Evolutionary conservation across 2,113 vertebrate genomes (phyloP).

Genomic region (Naja naja): DNA sequence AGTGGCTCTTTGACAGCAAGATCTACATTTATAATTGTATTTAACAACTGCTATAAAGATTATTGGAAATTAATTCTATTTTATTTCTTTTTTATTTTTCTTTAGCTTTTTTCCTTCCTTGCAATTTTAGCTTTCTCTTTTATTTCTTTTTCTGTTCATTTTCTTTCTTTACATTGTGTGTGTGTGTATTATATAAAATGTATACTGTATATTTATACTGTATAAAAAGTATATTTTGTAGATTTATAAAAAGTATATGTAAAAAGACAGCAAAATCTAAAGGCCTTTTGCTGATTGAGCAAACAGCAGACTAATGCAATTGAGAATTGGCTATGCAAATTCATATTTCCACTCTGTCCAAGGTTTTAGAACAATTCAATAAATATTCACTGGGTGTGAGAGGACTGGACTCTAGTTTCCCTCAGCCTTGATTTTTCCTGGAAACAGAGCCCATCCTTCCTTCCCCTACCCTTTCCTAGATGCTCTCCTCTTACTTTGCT

Average conservation of each 20-base stretch:
- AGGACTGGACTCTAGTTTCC: conserved; percentile 21
- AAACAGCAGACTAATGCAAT: neutral
- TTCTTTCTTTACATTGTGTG: neutral
- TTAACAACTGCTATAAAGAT: neutral
- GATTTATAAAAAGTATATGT: neutral
- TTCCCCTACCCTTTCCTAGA: conserved; percentile 19
- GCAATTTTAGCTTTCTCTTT: neutral
- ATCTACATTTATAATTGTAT: neutral
- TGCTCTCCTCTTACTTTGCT: conserved; percentile 12
- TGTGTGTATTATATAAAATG: neutral
- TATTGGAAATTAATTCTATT: neutral
- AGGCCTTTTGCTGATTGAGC: neutral
- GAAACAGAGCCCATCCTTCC: conserved; percentile 2
- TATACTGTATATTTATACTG: neutral
- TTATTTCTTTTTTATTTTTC: neutral
- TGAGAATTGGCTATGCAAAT: conserved; percentile 21
- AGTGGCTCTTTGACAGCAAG: neutral
- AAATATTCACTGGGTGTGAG: conserved; percentile 21
- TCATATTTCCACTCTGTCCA: conserved; percentile 41
- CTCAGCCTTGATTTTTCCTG: conserved; percentile 10
- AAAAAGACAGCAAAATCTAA: neutral
- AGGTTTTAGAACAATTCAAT: conserved; percentile 19
- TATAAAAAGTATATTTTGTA: neutral
- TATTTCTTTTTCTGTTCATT: neutral
- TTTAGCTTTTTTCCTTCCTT: neutral